phyloP scores from a whole-genome alignment of 2,888 invertebrate species.

The Trisateles emortualis region DNA sequence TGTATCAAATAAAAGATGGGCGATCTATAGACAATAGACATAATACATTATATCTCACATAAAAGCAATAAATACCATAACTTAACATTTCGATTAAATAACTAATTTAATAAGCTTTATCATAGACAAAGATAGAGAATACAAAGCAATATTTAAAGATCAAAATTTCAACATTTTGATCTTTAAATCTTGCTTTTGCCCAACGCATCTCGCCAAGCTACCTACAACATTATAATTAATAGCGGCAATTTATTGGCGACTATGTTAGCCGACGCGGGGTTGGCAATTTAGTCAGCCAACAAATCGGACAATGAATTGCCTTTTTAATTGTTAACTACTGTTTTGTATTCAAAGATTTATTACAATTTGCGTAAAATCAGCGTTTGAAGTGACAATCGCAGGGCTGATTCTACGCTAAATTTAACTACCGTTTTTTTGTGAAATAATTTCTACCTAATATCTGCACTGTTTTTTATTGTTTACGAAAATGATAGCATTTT shows the following conservation, averaged over 20 bases:
- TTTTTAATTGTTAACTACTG: neutral
- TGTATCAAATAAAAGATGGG: conserved; percentile 3
- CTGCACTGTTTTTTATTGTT: conserved; percentile 18
- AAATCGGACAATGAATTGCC: neutral
- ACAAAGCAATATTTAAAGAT: neutral
- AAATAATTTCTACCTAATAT: neutral
- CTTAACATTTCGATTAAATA: conserved; percentile 4
- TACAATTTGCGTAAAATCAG: neutral
- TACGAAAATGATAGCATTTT: conserved; percentile 24
- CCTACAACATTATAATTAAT: neutral
- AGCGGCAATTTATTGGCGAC: neutral
- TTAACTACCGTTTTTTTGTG: neutral
- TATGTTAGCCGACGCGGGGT: neutral
- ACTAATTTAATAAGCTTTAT: conserved; percentile 11
- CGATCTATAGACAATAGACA: neutral
- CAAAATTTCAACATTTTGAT: no score
- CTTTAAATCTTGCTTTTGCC: no score
- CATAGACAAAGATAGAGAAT: neutral
- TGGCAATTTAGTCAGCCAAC: neutral
- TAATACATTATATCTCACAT: conserved; percentile 1
- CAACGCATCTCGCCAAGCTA: neutral
- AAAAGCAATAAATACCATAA: conserved; percentile 9
- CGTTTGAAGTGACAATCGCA: neutral
- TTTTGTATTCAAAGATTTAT: neutral
- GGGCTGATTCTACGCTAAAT: neutral